phyloP scores from a whole-genome alignment of 2,888 invertebrate genomes.

The Rugalucina vietnamica region DNA sequence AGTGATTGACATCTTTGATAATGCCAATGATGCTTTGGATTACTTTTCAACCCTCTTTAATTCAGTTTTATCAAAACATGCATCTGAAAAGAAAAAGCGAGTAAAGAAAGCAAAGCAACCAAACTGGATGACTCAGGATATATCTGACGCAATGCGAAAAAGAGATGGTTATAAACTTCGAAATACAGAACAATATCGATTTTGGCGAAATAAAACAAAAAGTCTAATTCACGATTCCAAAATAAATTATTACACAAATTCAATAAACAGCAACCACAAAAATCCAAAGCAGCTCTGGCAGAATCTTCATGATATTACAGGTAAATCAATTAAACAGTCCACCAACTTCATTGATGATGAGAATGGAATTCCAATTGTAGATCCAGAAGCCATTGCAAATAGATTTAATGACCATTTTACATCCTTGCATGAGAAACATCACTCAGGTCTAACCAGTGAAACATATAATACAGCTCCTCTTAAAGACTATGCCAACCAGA shows the following conservation, averaged over 20 bases:
- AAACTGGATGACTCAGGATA: too few relatives aligned
- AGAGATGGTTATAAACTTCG: too few relatives aligned
- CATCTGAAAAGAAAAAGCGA: too few relatives aligned
- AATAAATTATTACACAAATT: background rate
- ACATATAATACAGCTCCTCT: background rate
- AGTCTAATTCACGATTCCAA: background rate
- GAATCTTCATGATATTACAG: background rate
- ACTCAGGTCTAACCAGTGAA: background rate
- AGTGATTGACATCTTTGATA: background rate
- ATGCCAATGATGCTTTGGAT: constrained; percentile 5
- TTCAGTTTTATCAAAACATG: too few relatives aligned
- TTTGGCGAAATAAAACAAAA: background rate
- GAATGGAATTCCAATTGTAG: background rate
- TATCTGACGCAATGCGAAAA: too few relatives aligned
- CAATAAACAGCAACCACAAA: background rate
- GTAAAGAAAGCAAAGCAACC: too few relatives aligned
- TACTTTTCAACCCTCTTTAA: background rate
- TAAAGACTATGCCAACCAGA: background rate
- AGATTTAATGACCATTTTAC: background rate
- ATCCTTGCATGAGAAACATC: background rate
- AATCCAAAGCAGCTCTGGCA: too few relatives aligned
- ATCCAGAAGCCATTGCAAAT: background rate
- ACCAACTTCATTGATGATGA: background rate
- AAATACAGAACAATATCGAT: background rate
- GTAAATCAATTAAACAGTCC: background rate